Conservation (phyloP, 2,113 vertebrate genomes). For the Coracopsis vasa region DNA sequence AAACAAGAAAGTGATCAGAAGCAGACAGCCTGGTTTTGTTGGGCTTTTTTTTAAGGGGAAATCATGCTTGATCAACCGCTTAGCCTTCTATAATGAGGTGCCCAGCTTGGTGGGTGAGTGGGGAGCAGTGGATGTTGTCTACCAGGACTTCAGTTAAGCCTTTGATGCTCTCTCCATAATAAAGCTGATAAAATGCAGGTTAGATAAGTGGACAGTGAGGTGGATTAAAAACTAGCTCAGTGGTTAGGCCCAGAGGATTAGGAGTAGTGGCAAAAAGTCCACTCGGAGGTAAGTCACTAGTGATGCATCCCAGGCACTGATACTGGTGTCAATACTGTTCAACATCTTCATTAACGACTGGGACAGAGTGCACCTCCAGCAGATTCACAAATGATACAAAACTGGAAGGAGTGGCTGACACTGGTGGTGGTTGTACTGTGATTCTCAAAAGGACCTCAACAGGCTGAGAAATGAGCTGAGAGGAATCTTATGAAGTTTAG, state of each 20-base stretch:
- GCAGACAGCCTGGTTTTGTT: background rate
- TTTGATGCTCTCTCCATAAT: background rate
- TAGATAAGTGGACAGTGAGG: background rate
- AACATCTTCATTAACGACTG: background rate
- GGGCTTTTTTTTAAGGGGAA: background rate
- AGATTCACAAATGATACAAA: background rate
- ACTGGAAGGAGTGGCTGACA: background rate
- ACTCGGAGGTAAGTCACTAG: background rate
- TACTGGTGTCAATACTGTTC: background rate
- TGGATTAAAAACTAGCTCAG: background rate
- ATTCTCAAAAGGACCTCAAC: background rate
- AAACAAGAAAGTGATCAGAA: background rate
- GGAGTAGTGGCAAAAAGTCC: background rate
- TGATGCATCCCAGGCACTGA: background rate
- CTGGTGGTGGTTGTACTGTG: background rate
- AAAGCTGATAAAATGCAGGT: background rate
- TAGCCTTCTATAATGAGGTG: background rate
- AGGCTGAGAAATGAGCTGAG: background rate
- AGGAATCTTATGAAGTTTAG: background rate
- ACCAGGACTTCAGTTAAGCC: background rate
- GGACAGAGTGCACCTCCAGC: background rate
- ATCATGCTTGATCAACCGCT: background rate
- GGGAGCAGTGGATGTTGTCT: background rate
- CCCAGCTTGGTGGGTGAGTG: background rate
- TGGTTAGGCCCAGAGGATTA: background rate